Conservation (phyloP, 2,797 vertebrate species). For the Chromis chromis region DNA sequence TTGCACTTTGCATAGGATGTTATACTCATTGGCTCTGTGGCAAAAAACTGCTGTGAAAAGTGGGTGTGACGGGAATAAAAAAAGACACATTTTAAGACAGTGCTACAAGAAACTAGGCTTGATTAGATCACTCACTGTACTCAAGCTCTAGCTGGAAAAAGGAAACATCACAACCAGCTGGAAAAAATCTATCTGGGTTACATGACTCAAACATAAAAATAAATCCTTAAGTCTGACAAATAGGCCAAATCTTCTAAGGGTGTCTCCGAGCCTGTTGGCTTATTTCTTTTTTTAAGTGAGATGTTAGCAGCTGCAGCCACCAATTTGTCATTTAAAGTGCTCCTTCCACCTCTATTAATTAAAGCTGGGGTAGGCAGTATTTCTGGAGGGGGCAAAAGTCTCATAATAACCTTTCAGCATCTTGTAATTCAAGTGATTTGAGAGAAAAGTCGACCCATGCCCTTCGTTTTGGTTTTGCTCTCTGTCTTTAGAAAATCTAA, state of each 20-base stretch:
- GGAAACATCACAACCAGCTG: slow-evolving; percentile 42
- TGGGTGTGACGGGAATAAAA: slow-evolving; percentile 15
- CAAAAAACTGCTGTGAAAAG: slow-evolving; percentile 21
- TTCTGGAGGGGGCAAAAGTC: too few species aligned
- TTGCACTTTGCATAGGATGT: slow-evolving; percentile 9
- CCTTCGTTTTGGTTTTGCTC: too few species aligned
- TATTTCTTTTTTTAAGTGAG: slow-evolving; percentile 18
- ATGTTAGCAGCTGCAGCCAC: slow-evolving; percentile 39
- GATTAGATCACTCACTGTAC: slow-evolving; percentile 57
- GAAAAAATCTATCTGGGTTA: slow-evolving; percentile 58
- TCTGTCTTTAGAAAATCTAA: too few species aligned
- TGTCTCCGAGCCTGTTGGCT: slow-evolving; percentile 48
- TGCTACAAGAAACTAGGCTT: slow-evolving; percentile 44
- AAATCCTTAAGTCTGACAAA: slow-evolving; percentile 66
- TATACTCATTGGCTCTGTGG: slow-evolving; percentile 3
- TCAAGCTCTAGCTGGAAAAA: slow-evolving; percentile 24
- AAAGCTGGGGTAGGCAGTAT: not conserved
- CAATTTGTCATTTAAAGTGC: slow-evolving; percentile 50
- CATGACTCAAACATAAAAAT: slow-evolving; percentile 66
- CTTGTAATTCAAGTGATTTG: too few species aligned
- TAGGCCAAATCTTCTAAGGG: slow-evolving; percentile 59
- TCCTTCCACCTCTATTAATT: slow-evolving; percentile 32
- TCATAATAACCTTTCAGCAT: too few species aligned
- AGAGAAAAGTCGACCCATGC: too few species aligned
- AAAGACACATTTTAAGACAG: slow-evolving; percentile 18